Conservation (phyloP, 2,888 invertebrate species). For the Myopa tessellatipennis region DNA sequence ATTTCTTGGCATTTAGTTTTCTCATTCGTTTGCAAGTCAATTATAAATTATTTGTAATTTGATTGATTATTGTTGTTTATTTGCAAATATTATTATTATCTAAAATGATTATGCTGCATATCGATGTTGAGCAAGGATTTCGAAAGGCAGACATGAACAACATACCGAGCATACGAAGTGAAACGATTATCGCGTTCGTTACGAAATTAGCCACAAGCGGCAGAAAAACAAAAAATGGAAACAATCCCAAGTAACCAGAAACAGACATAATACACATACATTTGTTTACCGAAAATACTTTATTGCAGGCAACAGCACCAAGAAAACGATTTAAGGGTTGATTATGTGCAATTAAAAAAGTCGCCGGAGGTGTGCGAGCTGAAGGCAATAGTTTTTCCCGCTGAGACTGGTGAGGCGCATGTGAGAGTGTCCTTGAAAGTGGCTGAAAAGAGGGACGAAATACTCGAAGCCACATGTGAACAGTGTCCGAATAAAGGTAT, state of each 20-base stretch:
- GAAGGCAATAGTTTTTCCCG: slow-evolving; percentile 60
- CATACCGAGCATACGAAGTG: slow-evolving; percentile 58
- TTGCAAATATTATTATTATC: background rate
- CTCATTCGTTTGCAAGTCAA: background rate
- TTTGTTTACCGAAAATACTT: background rate
- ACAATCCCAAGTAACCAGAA: slow-evolving; percentile 12
- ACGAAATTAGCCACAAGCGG: slow-evolving; percentile 49
- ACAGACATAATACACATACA: background rate
- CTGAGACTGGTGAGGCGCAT: slow-evolving; percentile 54
- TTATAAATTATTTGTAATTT: too few species aligned
- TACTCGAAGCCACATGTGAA: slow-evolving; percentile 57
- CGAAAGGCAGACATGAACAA: slow-evolving; percentile 63
- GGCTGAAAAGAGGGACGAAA: slow-evolving; percentile 51
- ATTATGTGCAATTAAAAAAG: slow-evolving; percentile 62
- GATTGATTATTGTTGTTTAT: background rate
- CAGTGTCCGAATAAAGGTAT: slow-evolving; percentile 55
- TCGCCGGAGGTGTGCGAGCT: slow-evolving; percentile 55
- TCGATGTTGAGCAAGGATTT: slow-evolving; percentile 63
- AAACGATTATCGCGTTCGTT: slow-evolving; percentile 62
- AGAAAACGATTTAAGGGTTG: slow-evolving; percentile 58
- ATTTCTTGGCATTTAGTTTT: background rate
- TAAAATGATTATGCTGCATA: slow-evolving; percentile 47
- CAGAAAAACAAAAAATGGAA: slow-evolving; percentile 15
- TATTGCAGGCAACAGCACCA: slow-evolving; percentile 44
- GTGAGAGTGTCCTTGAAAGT: slow-evolving; percentile 58